Percentiles rank a stretch among this genome's conserved stretches.
Conservation (phyloP, 64 coral and sea anemone species). For the Pachyseris speciosa region DNA sequence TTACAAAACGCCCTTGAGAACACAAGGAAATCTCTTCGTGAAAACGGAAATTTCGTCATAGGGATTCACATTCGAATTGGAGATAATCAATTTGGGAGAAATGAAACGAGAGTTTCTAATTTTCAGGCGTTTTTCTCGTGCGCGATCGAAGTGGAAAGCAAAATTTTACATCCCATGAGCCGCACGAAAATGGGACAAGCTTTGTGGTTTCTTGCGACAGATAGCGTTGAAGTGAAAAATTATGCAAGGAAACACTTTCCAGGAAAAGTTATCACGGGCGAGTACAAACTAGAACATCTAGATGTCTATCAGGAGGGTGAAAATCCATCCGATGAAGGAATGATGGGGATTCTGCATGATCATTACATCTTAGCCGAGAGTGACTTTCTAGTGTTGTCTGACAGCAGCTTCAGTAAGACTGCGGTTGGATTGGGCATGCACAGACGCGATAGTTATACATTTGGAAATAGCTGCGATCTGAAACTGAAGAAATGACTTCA, state of each 20-base stretch:
- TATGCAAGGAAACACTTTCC: slow-evolving; percentile 12
- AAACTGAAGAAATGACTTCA: neutral
- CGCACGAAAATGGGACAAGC: neutral
- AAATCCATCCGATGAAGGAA: slow-evolving; percentile 4
- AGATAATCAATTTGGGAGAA: neutral
- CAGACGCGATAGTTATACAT: neutral
- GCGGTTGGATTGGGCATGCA: slow-evolving; percentile 32
- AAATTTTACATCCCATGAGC: neutral
- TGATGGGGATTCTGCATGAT: slow-evolving; percentile 39
- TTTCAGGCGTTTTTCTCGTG: slow-evolving; percentile 25
- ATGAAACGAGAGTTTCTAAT: neutral
- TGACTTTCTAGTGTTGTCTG: slow-evolving; percentile 48
- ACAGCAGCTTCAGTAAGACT: slow-evolving; percentile 43
- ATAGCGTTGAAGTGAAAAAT: slow-evolving; percentile 15
- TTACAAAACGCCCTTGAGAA: slow-evolving; percentile 11
- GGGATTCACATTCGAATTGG: slow-evolving; percentile 62
- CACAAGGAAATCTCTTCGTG: neutral
- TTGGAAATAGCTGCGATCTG: slow-evolving; percentile 38
- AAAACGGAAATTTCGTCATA: neutral
- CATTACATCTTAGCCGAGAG: slow-evolving; percentile 35
- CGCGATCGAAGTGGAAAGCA: slow-evolving; percentile 20
- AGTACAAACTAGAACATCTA: slow-evolving; percentile 39
- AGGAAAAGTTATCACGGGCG: neutral
- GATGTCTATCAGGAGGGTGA: neutral
- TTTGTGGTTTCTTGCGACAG: slow-evolving; percentile 40